These are phyloP conservation scores for Neodiprion lecontei DNA, from an alignment of 1,140 invertebrate genomes.

Conservation along the genomic window DNA sequence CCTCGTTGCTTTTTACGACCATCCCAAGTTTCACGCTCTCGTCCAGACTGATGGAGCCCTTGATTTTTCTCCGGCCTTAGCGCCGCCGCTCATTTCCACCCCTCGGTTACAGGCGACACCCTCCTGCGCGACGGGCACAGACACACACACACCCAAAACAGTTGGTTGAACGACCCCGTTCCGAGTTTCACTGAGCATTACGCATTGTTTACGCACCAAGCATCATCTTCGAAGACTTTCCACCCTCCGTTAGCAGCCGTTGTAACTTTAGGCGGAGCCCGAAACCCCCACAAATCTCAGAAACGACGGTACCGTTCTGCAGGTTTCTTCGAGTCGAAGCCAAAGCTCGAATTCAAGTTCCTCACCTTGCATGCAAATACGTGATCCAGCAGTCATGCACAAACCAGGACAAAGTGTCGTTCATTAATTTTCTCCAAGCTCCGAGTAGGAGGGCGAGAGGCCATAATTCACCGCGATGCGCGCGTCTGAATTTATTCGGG, in stretches of 20 bases:
- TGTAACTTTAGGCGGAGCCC: too few relatives aligned
- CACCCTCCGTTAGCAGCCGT: too few relatives aligned
- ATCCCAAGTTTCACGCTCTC: neutral
- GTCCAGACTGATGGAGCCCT: neutral
- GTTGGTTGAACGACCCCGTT: too few relatives aligned
- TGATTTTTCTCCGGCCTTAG: too few relatives aligned
- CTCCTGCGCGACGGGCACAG: too few relatives aligned
- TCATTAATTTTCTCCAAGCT: neutral
- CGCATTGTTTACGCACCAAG: too few relatives aligned
- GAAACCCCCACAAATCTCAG: neutral
- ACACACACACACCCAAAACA: too few relatives aligned
- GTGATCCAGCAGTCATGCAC: neutral
- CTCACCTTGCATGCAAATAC: neutral
- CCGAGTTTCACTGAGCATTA: too few relatives aligned
- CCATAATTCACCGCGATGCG: neutral
- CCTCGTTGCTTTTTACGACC: slow-evolving; percentile 4
- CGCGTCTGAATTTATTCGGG: neutral
- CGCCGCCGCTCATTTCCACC: too few relatives aligned
- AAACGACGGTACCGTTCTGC: neutral
- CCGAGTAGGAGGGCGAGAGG: neutral
- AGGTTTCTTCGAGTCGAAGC: neutral
- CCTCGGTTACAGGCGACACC: too few relatives aligned
- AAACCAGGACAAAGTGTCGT: neutral
- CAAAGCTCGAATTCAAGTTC: neutral
- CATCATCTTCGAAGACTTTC: too few relatives aligned